Percentiles rank a stretch among this genome's conserved stretches.
Conservation (phyloP, 2,888 invertebrate genomes). For the Mycalesis mineus region DNA sequence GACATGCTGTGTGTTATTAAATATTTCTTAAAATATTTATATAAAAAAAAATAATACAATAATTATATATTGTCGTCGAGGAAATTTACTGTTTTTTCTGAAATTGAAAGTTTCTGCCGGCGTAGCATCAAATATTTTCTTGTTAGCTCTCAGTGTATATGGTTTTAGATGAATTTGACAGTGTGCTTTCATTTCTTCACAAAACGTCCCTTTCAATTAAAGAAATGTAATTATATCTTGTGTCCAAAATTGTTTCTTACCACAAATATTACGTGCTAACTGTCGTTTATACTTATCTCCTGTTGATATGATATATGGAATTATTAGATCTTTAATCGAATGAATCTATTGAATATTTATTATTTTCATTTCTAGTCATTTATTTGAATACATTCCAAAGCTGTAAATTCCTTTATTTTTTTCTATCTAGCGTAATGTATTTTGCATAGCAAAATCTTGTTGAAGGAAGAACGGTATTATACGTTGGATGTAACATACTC, state of each 20-base stretch:
- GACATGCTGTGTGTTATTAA: slow-evolving; percentile 70
- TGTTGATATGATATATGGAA: slow-evolving; percentile 37
- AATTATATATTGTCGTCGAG: slow-evolving; percentile 35
- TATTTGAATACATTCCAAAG: slow-evolving; percentile 73
- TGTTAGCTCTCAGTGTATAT: slow-evolving; percentile 33
- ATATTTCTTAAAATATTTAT: slow-evolving; percentile 52
- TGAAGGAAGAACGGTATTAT: slow-evolving; percentile 50
- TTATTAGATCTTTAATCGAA: slow-evolving; percentile 58
- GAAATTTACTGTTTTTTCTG: slow-evolving; percentile 25
- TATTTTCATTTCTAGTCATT: slow-evolving; percentile 71
- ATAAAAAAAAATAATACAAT: slow-evolving; percentile 43
- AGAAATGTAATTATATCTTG: slow-evolving; percentile 32
- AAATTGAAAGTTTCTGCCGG: slow-evolving; percentile 33
- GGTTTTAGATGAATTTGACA: slow-evolving; percentile 39
- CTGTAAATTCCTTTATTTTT: slow-evolving; percentile 54
- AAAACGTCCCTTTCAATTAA: slow-evolving; percentile 33
- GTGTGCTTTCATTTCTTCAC: slow-evolving; percentile 37
- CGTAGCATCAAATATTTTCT: slow-evolving; percentile 40
- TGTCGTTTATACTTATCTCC: slow-evolving; percentile 28
- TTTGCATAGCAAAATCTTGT: slow-evolving; percentile 76
- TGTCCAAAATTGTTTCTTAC: slow-evolving; percentile 36
- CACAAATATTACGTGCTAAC: slow-evolving; percentile 34
- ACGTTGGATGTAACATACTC: slow-evolving; percentile 42
- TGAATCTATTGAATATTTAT: slow-evolving; percentile 40
- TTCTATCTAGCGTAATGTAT: slow-evolving; percentile 65